Conservation (phyloP, 2,113 vertebrate genomes). For the Oncorhynchus masou region DNA sequence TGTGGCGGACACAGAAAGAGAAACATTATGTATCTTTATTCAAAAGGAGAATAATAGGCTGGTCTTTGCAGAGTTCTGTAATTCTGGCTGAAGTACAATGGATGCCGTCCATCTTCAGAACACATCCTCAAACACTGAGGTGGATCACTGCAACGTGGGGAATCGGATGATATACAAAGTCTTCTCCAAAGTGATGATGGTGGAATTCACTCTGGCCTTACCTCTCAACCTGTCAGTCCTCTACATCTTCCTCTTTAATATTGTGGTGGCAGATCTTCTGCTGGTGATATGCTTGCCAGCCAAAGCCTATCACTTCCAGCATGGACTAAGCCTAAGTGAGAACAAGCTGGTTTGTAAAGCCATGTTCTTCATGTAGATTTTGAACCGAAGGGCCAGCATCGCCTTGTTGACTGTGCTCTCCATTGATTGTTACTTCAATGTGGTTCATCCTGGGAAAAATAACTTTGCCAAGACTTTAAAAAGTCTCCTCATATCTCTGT, state of each 20-base stretch:
- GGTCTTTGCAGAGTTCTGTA: neutral
- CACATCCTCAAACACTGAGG: neutral
- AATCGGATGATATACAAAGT: neutral
- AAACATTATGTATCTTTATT: neutral
- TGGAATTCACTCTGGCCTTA: slow-evolving; percentile 78
- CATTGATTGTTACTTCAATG: slow-evolving; percentile 77
- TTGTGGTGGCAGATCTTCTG: neutral
- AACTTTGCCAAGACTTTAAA: slow-evolving; percentile 56
- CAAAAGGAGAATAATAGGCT: neutral
- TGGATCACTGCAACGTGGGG: neutral
- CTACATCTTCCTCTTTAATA: slow-evolving; percentile 76
- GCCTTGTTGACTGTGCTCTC: slow-evolving; percentile 75
- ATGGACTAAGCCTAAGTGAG: slow-evolving; percentile 47
- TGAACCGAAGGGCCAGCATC: slow-evolving; percentile 75
- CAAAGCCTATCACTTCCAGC: neutral
- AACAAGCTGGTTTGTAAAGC: slow-evolving; percentile 69
- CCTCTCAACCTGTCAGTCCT: slow-evolving; percentile 74
- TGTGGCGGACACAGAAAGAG: neutral
- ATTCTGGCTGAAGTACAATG: neutral
- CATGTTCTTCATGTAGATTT: slow-evolving; percentile 75
- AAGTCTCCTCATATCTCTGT: slow-evolving; percentile 60
- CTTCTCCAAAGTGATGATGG: slow-evolving; percentile 55
- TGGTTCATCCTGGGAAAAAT: slow-evolving; percentile 68
- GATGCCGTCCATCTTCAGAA: neutral
- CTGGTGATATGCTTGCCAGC: neutral